Conservation (phyloP, 2,113 vertebrate species). For the Mirza zaza region DNA sequence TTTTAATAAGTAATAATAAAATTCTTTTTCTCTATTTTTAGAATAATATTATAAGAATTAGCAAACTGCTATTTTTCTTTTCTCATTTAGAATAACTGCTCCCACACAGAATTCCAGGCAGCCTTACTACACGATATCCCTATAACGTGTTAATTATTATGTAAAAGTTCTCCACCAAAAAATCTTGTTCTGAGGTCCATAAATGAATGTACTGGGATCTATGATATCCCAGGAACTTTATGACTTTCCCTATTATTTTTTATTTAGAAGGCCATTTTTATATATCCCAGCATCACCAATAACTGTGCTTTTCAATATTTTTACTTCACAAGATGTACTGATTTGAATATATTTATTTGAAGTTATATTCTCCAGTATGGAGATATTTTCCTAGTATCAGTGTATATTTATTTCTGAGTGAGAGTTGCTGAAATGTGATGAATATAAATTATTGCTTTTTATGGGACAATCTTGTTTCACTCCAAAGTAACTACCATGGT, state of each 20-base stretch:
- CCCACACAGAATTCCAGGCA: background rate
- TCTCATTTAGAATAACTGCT: background rate
- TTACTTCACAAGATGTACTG: background rate
- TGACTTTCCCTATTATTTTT: background rate
- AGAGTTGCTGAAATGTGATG: background rate
- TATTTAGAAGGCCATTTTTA: background rate
- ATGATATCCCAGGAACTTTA: background rate
- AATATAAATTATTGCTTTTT: slow-evolving; percentile 6
- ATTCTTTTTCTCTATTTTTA: background rate
- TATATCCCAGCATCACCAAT: background rate
- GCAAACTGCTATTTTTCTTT: background rate
- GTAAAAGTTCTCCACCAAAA: background rate
- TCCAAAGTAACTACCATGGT: background rate
- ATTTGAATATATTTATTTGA: background rate
- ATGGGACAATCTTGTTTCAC: background rate
- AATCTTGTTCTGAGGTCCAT: background rate
- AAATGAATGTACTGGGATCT: background rate
- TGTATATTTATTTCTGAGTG: background rate
- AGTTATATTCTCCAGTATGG: background rate
- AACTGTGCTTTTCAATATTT: background rate
- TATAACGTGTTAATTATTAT: background rate
- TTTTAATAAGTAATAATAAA: background rate
- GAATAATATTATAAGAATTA: background rate
- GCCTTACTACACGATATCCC: background rate
- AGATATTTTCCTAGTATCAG: background rate